These are phyloP conservation scores for Perizoma flavofasciatum DNA, from an alignment of 2,888 invertebrate species.

Conservation along the genomic window DNA sequence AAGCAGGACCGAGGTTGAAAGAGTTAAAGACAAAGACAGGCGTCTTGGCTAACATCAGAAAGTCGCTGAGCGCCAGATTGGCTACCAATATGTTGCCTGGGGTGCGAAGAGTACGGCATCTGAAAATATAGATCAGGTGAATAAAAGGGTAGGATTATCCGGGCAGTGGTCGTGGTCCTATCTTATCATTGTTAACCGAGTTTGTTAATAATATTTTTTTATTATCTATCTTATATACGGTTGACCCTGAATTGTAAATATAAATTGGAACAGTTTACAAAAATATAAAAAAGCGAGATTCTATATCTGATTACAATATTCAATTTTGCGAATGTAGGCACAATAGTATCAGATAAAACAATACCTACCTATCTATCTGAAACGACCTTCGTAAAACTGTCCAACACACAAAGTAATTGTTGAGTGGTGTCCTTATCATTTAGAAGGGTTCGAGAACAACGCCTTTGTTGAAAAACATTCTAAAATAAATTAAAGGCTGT, in stretches of 20 bases:
- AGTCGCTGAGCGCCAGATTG: conserved; percentile 90
- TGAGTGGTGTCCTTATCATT: conserved; percentile 7
- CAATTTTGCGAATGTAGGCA: conserved; percentile 6
- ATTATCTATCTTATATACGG: no score
- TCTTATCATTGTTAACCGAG: no score
- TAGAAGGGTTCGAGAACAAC: conserved; percentile 2
- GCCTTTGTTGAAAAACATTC: not conserved
- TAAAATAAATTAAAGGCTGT: no score
- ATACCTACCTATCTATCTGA: conserved; percentile 1
- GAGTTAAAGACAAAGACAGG: conserved; percentile 91
- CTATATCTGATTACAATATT: conserved; percentile 8
- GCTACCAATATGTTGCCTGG: conserved; percentile 90
- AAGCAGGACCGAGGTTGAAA: conserved; percentile 87
- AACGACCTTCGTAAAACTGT: conserved; percentile 15
- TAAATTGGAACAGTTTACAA: no score
- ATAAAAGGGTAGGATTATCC: no score
- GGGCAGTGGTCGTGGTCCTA: no score
- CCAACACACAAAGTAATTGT: conserved; percentile 10
- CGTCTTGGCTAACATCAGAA: conserved; percentile 88
- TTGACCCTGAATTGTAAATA: no score
- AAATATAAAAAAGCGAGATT: no score
- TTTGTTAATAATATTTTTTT: no score
- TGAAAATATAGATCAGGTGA: conserved; percentile 57
- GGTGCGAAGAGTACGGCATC: conserved; percentile 88
- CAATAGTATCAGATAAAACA: not conserved